Conservation (phyloP, 2,888 invertebrate genomes). For the Sisyra terminalis region DNA sequence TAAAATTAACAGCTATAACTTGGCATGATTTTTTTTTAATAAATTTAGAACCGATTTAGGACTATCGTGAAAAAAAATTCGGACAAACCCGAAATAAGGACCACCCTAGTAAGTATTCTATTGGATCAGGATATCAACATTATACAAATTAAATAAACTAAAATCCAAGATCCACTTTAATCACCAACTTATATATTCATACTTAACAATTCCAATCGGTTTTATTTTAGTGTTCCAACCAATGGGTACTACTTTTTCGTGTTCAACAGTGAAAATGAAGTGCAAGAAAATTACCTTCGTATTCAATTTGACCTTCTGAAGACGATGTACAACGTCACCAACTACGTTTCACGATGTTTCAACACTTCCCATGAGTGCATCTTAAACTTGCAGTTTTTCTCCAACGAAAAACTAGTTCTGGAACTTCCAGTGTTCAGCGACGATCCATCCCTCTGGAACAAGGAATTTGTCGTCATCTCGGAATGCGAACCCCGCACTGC, state of each 20-base stretch:
- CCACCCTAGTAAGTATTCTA: too few species aligned
- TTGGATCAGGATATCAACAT: too few species aligned
- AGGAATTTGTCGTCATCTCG: slow-evolving; percentile 54
- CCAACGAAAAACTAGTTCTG: slow-evolving; percentile 48
- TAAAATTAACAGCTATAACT: too few species aligned
- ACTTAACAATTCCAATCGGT: not conserved
- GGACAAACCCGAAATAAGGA: too few species aligned
- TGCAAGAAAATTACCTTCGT: slow-evolving; percentile 50
- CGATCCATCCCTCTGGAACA: slow-evolving; percentile 54
- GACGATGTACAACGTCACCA: slow-evolving; percentile 49
- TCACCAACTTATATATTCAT: too few species aligned
- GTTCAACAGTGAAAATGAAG: slow-evolving; percentile 66
- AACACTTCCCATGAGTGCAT: slow-evolving; percentile 46
- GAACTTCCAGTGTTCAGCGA: slow-evolving; percentile 48
- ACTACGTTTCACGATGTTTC: slow-evolving; percentile 40
- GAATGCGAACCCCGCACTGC: slow-evolving; percentile 59
- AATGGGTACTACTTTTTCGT: slow-evolving; percentile 73
- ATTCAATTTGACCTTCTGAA: slow-evolving; percentile 54
- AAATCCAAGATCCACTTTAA: too few species aligned
- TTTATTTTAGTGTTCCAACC: slow-evolving; percentile 40
- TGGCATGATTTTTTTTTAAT: too few species aligned
- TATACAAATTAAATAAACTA: too few species aligned
- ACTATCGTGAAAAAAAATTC: too few species aligned
- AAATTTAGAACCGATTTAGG: too few species aligned
- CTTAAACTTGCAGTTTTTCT: slow-evolving; percentile 48